phyloP scores from a whole-genome alignment of 2,888 invertebrate genomes.

The Callinectes sapidus region DNA sequence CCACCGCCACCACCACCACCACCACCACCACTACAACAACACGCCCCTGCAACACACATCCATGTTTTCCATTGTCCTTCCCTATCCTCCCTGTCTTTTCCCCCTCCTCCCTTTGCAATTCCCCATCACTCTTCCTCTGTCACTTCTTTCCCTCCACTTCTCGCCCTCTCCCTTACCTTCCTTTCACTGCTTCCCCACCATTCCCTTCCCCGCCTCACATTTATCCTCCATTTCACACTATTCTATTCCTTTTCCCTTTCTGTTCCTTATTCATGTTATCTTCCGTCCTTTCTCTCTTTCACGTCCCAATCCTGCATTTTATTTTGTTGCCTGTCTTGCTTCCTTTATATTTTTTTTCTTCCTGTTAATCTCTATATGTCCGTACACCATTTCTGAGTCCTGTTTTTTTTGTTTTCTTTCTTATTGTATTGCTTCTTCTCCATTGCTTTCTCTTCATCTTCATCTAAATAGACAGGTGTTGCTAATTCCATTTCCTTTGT shows the following conservation, averaged over 20 bases:
- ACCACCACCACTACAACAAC: not conserved
- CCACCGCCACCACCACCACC: not conserved
- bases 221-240: not conserved
- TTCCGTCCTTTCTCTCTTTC: not conserved
- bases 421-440: no score
- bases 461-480: no score
- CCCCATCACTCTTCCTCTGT: not conserved
- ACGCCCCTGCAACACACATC: not conserved
- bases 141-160: not conserved
- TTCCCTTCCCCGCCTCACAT: not conserved
- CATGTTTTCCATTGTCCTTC: not conserved
- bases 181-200: not conserved
- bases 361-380: no score
- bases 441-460: no score
- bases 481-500: not conserved
- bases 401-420: no score
- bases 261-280: not conserved
- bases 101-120: not conserved
- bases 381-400: no score
- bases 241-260: not conserved
- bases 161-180: not conserved
- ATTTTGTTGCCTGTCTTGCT: not conserved
- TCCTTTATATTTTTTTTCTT: not conserved
- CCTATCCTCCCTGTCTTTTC: not conserved
- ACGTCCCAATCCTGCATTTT: not conserved